Evolutionary conservation across 2,797 vertebrate species (phyloP).

Genomic region (Sitta carolinensis): DNA sequence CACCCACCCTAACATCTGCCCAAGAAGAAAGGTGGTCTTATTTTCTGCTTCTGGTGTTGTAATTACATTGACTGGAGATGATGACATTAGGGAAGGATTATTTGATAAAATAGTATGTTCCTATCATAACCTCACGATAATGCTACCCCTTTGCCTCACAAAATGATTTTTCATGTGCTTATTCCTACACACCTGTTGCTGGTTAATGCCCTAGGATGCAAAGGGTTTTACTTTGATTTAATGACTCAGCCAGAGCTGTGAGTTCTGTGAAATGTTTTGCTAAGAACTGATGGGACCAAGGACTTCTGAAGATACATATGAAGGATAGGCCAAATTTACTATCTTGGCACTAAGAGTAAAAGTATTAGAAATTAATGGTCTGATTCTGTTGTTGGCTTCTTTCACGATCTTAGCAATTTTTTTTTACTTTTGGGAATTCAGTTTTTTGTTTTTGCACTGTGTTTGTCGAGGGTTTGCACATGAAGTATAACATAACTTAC

Average conservation of each 20-base stretch:
- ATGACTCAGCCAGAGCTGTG: neutral
- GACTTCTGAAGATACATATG: neutral
- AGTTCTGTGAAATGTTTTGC: neutral
- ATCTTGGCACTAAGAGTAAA: neutral
- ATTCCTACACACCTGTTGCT: neutral
- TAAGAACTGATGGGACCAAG: neutral
- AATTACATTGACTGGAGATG: neutral
- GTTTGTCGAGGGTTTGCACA: neutral
- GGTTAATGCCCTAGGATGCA: neutral
- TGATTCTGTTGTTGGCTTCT: neutral
- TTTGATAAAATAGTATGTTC: neutral
- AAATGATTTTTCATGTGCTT: neutral
- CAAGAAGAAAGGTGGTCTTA: neutral
- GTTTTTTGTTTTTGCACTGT: neutral
- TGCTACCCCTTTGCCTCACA: neutral
- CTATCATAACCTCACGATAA: neutral
- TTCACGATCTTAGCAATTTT: neutral
- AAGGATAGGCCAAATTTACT: neutral
- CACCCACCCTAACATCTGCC: neutral
- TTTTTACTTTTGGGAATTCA: neutral
- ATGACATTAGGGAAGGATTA: neutral
- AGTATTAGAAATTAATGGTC: neutral
- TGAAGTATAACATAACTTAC: neutral
- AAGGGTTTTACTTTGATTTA: neutral
- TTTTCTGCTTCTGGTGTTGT: neutral